Evolutionary conservation across 2,113 vertebrate species (phyloP).

Genomic region (Plecotus auritus): DNA sequence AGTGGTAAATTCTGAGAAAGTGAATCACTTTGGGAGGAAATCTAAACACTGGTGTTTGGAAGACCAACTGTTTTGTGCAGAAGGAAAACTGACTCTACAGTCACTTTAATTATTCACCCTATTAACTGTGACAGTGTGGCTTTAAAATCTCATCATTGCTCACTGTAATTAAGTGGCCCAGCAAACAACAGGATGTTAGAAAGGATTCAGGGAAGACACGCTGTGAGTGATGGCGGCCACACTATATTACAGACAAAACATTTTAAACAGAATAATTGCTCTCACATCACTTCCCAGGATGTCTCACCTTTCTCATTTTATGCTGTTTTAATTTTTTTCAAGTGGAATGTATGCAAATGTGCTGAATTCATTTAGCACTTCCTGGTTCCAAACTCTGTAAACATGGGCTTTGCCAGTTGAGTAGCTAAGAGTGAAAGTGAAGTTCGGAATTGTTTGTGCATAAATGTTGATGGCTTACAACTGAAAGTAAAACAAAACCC

Average conservation of each 20-base stretch:
- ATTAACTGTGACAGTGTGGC: not conserved
- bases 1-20: not conserved
- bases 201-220: not conserved
- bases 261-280: slow-evolving; percentile 22
- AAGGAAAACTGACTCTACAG: not conserved
- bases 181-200: slow-evolving; percentile 22
- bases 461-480: not conserved
- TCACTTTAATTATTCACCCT: slow-evolving; percentile 41
- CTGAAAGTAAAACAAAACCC: not conserved
- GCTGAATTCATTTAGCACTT: not conserved
- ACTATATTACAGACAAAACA: not conserved
- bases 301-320: slow-evolving; percentile 27
- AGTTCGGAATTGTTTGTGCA: not conserved
- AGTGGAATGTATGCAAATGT: not conserved
- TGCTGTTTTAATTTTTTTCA: slow-evolving; percentile 13
- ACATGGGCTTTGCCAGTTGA: not conserved
- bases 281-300: not conserved
- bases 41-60: not conserved
- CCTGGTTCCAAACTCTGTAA: not conserved
- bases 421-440: not conserved
- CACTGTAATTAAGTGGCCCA: slow-evolving; percentile 4
- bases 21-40: not conserved
- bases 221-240: not conserved
- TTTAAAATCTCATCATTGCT: slow-evolving; percentile 38
- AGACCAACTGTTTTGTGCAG: not conserved